Conservation (phyloP, 2,888 invertebrate species). For the Branchipolynoe longqiensis region DNA sequence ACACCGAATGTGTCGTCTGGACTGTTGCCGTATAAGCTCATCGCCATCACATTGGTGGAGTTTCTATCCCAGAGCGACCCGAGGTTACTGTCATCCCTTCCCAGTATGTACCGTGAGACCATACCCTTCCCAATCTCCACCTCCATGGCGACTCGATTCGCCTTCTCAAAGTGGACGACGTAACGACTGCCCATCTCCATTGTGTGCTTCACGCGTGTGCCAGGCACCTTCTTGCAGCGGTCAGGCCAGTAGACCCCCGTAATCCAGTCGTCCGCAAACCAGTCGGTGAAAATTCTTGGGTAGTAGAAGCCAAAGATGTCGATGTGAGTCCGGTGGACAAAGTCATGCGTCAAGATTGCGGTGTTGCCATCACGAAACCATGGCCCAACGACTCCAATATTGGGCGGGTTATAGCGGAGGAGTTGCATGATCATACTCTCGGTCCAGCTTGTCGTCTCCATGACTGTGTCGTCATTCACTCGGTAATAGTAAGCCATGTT, state of each 20-base stretch:
- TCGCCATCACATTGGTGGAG: slow-evolving; percentile 64
- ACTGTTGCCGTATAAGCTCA: slow-evolving; percentile 65
- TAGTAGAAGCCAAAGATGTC: slow-evolving; percentile 71
- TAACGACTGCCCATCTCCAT: slow-evolving; percentile 69
- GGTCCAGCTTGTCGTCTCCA: slow-evolving; percentile 69
- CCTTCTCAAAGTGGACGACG: slow-evolving; percentile 68
- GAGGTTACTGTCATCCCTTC: slow-evolving; percentile 56
- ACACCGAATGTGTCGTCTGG: slow-evolving; percentile 65
- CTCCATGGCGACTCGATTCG: slow-evolving; percentile 66
- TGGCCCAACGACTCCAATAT: slow-evolving; percentile 69
- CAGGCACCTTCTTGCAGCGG: slow-evolving; percentile 65
- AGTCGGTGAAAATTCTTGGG: slow-evolving; percentile 69
- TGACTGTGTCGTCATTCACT: slow-evolving; percentile 69
- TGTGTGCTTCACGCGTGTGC: slow-evolving; percentile 68
- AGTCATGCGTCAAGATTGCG: slow-evolving; percentile 69
- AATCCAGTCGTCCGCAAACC: slow-evolving; percentile 88
- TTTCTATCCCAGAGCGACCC: slow-evolving; percentile 56
- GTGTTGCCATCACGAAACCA: slow-evolving; percentile 69
- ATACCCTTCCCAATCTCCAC: slow-evolving; percentile 67
- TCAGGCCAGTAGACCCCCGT: slow-evolving; percentile 84
- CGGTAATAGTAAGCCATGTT: slow-evolving; percentile 69
- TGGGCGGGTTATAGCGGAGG: slow-evolving; percentile 66
- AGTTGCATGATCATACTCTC: slow-evolving; percentile 68
- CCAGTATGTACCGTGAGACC: slow-evolving; percentile 64
- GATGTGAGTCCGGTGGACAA: slow-evolving; percentile 69